Percentiles rank a stretch among this genome's conserved stretches.
These are phyloP conservation scores for Peucedramus taeniatus DNA, from an alignment of 2,113 vertebrate genomes.

Conservation along the genomic window DNA sequence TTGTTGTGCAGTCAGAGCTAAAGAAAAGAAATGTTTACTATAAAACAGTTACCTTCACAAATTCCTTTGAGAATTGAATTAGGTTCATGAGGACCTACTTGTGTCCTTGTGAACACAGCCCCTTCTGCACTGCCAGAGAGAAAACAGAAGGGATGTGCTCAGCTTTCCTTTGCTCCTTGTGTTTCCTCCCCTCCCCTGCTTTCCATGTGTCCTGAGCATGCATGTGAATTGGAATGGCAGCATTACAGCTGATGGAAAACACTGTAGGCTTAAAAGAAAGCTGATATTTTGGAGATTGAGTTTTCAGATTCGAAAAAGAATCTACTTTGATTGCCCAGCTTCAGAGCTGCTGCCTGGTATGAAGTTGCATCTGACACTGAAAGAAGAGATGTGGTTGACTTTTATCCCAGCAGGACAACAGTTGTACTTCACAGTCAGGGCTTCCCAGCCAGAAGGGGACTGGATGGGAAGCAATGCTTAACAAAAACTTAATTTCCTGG, in stretches of 20 bases:
- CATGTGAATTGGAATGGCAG: neutral
- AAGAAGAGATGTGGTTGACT: neutral
- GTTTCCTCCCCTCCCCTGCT: neutral
- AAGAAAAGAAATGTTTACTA: neutral
- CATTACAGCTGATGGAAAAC: neutral
- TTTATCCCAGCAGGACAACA: neutral
- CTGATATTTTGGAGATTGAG: neutral
- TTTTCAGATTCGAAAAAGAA: neutral
- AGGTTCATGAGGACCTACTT: neutral
- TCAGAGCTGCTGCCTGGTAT: neutral
- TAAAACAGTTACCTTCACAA: slow-evolving; percentile 27
- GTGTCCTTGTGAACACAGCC: neutral
- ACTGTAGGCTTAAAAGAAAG: neutral
- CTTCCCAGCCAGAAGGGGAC: neutral
- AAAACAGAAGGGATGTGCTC: neutral
- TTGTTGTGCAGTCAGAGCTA: slow-evolving; percentile 56
- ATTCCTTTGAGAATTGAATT: neutral
- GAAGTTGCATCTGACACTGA: neutral
- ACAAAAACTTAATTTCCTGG: neutral
- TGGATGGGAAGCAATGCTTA: neutral
- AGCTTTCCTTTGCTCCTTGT: neutral
- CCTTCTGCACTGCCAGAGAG: neutral
- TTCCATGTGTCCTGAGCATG: neutral
- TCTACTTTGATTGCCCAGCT: neutral
- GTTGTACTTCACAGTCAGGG: neutral